A percentile compares a stretch with the other conserved stretches of the same genome.
Evolutionary conservation across 2,113 vertebrate species (phyloP).

Genomic region (Neofelis nebulosa): DNA sequence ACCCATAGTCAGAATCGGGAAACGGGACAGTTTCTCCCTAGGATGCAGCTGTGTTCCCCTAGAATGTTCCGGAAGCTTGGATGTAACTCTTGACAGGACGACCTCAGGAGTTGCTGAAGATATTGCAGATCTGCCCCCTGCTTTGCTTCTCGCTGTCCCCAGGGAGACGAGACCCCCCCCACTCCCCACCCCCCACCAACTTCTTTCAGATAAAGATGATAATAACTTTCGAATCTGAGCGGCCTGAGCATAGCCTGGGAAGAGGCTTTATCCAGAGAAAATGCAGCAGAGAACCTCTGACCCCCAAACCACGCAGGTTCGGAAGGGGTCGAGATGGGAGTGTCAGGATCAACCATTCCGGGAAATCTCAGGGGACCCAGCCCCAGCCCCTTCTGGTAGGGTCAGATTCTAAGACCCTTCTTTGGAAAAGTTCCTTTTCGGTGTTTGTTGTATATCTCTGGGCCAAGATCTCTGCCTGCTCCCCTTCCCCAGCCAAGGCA

Average conservation of each 20-base stretch:
- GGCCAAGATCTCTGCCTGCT: not conserved
- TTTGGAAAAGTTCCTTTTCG: not conserved
- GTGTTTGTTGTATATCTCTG: not conserved
- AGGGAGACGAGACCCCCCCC: not conserved
- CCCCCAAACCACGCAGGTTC: not conserved
- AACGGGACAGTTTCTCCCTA: not conserved
- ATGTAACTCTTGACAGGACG: not conserved
- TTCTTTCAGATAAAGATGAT: not conserved
- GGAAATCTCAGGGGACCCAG: not conserved
- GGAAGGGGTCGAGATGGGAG: not conserved
- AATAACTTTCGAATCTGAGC: not conserved
- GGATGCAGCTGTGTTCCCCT: not conserved
- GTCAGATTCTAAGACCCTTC: not conserved
- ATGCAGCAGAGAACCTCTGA: not conserved
- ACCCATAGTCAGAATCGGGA: rapidly evolving
- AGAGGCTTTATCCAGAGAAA: not conserved
- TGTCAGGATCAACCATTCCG: slow-evolving; percentile 61
- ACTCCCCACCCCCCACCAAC: rapidly evolving
- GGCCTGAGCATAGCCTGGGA: not conserved
- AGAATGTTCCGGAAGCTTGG: not conserved
- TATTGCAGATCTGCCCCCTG: not conserved
- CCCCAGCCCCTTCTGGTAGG: not conserved
- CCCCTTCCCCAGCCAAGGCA: not conserved
- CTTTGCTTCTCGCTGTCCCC: not conserved
- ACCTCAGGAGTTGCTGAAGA: not conserved